phyloP scores from a whole-genome alignment of 2,888 invertebrate genomes.

The Acheta domesticus region DNA sequence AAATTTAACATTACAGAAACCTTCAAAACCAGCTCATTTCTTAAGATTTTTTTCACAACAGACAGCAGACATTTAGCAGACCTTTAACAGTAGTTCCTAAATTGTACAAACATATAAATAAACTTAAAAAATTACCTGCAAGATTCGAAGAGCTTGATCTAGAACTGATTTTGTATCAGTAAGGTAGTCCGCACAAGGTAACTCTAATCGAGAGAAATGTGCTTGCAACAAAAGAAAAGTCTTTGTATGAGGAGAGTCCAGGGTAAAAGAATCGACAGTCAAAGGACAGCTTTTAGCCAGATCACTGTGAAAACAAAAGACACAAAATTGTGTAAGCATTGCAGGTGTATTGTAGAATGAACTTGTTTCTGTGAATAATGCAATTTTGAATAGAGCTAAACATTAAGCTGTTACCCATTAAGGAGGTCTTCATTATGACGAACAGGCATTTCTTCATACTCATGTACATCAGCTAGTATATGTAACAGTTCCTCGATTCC shows the following conservation, averaged over 20 bases:
- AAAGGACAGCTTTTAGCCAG: constrained; percentile 72
- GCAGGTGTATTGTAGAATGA: background rate
- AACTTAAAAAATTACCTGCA: constrained; percentile 62
- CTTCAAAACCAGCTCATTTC: too few species aligned
- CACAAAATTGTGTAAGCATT: background rate
- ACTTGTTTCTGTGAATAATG: background rate
- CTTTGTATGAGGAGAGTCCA: constrained; percentile 93
- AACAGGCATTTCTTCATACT: constrained; percentile 91
- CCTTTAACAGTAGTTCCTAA: too few species aligned
- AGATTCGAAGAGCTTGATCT: constrained; percentile 91
- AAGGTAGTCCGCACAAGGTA: constrained; percentile 90
- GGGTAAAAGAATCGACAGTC: constrained; percentile 66
- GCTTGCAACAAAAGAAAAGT: constrained; percentile 90
- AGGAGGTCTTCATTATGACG: constrained; percentile 94
- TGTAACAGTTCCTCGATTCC: constrained; percentile 69
- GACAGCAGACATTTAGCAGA: too few species aligned
- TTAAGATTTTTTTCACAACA: too few species aligned
- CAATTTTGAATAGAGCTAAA: too few species aligned
- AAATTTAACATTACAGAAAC: too few species aligned
- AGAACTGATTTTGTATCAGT: constrained; percentile 96
- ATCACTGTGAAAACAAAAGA: constrained; percentile 58
- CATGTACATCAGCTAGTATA: constrained; percentile 79
- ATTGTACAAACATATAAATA: too few species aligned
- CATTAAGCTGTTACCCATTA: constrained; percentile 65
- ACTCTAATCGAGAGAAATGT: constrained; percentile 75